Conservation (phyloP, 2,888 invertebrate species). For the Temnothorax ravouxi region DNA sequence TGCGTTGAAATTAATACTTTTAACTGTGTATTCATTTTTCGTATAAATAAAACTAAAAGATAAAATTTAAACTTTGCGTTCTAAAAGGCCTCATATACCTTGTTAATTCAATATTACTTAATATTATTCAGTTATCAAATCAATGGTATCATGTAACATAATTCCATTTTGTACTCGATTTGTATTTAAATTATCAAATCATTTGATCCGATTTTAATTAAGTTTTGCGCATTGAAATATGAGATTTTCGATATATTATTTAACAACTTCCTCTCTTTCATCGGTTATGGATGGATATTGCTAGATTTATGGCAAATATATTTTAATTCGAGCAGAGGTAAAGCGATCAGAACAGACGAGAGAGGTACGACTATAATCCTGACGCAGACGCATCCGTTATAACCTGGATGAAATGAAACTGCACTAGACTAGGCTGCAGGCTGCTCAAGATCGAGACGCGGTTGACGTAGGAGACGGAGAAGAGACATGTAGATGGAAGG, state of each 20-base stretch:
- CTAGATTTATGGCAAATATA: conserved; percentile 8
- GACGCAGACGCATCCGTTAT: conserved; percentile 2
- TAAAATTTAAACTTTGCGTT: not conserved
- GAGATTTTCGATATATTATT: conserved; percentile 7
- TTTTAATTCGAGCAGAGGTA: conserved; percentile 16
- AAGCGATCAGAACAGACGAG: not conserved
- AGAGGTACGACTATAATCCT: conserved; percentile 8
- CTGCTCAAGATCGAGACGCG: conserved; percentile 26
- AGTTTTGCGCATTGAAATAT: conserved; percentile 18
- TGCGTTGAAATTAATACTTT: not conserved
- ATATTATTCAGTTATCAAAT: conserved; percentile 3
- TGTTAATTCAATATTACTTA: conserved; percentile 19
- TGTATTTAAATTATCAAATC: not conserved
- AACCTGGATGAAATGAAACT: not conserved
- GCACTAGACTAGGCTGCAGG: not conserved
- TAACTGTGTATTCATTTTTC: not conserved
- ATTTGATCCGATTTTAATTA: conserved; percentile 26
- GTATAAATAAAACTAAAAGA: not conserved
- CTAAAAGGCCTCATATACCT: not conserved
- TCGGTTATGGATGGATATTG: not conserved
- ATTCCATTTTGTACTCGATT: conserved; percentile 1
- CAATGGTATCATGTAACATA: not conserved
- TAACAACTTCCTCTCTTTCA: conserved; percentile 6
- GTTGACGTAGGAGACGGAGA: conserved; percentile 30
- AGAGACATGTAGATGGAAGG: conserved; percentile 36